Percentiles rank a stretch among this genome's conserved stretches.
These are phyloP conservation scores for Enteromius afrohamiltoni DNA, from an alignment of 2,797 vertebrate species.

Conservation along the genomic window DNA sequence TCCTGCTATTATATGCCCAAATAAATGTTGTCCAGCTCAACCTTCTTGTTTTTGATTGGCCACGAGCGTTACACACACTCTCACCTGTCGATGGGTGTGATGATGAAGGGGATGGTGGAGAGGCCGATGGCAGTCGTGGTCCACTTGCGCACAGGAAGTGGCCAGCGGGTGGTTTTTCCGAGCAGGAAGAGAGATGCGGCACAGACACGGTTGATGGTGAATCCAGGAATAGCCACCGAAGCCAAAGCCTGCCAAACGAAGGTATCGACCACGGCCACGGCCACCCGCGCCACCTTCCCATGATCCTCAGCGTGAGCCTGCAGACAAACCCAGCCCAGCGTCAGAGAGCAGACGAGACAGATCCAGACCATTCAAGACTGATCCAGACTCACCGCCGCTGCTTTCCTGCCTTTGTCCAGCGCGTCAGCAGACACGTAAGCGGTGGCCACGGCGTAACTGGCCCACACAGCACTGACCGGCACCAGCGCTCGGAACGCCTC, in stretches of 20 bases:
- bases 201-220: conserved; percentile 96
- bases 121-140: conserved; percentile 91
- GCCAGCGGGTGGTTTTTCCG: conserved; percentile 85
- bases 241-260: conserved; percentile 96
- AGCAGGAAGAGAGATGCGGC: conserved; percentile 86
- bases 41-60: too few relatives aligned
- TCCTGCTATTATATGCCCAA: too few relatives aligned
- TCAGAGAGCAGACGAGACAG: background rate
- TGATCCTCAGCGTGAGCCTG: conserved; percentile 78
- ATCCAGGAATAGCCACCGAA: conserved; percentile 91
- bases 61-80: conserved; percentile 28
- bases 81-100: conserved; percentile 95
- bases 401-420: conserved; percentile 91
- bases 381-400: conserved; percentile 79
- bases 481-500: conserved; percentile 93
- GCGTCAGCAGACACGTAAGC: conserved; percentile 92
- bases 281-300: conserved; percentile 73
- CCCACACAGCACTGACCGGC: conserved; percentile 86
- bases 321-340: background rate
- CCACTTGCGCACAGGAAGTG: conserved; percentile 89
- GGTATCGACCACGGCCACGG: conserved; percentile 89
- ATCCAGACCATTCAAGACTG: too few relatives aligned
- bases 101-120: conserved; percentile 91
- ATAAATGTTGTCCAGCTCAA: too few relatives aligned
- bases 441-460: conserved; percentile 88